Evolutionary conservation across 2,888 invertebrate species (phyloP), one percentile per base, ranked within the genome.

Genomic region (Dolomedes plantarius): DNA sequence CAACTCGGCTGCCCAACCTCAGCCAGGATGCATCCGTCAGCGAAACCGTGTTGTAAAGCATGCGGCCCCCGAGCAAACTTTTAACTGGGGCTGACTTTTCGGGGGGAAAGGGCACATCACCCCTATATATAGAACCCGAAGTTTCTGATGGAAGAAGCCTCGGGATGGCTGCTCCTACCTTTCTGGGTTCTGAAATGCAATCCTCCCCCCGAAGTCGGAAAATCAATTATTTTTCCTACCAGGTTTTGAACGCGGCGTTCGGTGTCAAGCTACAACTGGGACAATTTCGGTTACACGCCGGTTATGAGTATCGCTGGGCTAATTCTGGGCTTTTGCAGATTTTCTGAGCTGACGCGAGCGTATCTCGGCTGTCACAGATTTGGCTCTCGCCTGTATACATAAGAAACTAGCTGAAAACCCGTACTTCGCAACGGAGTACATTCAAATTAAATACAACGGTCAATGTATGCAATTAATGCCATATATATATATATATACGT

Each of bases 211-310:
- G 65, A 31, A 83, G 83, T 83, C 72, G 82, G 31, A 72, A 83
- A 83, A 83, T 83, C 83, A 83, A 83, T 83, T 83, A 83, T 76
- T 77, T n/a, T 77, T 83, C 6, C 67, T 19, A 29, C 74, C 56
- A 56, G 65, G 67, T 81, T 81, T 81, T n/a, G n/a, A 81, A 74
- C 74, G 41, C 11, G 71, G 46, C 65, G 65, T 29, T 27, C 9
- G 65, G 28, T 65, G 65, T 65, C 28, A 65, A 29, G 7, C n/a
- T 29, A 29, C 31, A 46, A 46, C 46, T 16, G 46, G 16, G 46
- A 46, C 16, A 46, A 46, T 46, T 46, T 16, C 16, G 36, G 36
- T 36, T 36, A 36, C 36, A 36, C 5, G 36, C 9, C 9, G 6
- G 36, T 36, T 36, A 36, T 9, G 6, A 7, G 36, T 36, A 5